Conservation (phyloP, 1,140 invertebrate genomes). For the silkworm (Bombyx mori) region DNA sequence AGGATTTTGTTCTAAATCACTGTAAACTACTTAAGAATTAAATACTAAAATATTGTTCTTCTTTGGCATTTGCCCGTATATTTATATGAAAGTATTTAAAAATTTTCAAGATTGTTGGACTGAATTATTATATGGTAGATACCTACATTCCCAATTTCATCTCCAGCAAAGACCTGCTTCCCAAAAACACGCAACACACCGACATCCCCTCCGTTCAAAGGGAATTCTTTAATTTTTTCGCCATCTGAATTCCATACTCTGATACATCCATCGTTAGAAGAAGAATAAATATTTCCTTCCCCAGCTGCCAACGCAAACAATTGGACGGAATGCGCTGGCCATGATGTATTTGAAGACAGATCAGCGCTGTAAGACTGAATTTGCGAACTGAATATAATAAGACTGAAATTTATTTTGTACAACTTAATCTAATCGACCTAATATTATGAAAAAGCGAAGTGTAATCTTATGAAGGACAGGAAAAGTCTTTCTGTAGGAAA, state of each 20-base stretch:
- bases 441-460: too few species aligned
- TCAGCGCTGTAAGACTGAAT: conserved; percentile 43
- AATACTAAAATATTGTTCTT: too few species aligned
- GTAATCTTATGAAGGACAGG: too few species aligned
- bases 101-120: too few species aligned
- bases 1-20: too few species aligned
- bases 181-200: conserved; percentile 32
- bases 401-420: too few species aligned
- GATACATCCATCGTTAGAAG: conserved; percentile 50
- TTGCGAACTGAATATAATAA: too few species aligned
- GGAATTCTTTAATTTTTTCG: conserved; percentile 38
- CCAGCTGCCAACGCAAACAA: conserved; percentile 48
- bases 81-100: too few species aligned
- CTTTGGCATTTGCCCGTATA: too few species aligned
- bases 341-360: conserved; percentile 30
- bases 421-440: too few species aligned
- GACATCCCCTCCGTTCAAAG: conserved; percentile 32
- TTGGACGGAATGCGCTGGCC: conserved; percentile 51
- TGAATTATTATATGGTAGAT: not conserved
- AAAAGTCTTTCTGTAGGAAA: too few species aligned
- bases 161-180: conserved; percentile 45
- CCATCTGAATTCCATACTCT: conserved; percentile 44
- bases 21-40: too few species aligned
- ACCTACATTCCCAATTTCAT: conserved; percentile 59
- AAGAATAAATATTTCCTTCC: conserved; percentile 38